phyloP scores from a whole-genome alignment of 2,888 invertebrate genomes.

The Stenichneumon culpator region DNA sequence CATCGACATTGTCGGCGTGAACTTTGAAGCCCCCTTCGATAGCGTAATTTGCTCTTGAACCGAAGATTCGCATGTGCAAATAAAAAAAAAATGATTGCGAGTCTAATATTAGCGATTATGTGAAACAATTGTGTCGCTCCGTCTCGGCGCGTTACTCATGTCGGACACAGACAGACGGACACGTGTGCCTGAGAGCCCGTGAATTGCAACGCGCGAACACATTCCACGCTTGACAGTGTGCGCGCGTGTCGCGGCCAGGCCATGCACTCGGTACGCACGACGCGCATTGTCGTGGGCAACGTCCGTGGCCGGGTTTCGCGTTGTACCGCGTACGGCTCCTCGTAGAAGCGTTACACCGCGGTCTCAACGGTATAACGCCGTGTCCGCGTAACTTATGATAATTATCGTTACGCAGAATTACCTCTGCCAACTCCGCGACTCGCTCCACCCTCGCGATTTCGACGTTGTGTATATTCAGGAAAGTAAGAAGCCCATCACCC shows the following conservation, averaged over 20 bases:
- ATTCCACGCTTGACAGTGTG: constrained; percentile 19
- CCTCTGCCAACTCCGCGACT: constrained; percentile 40
- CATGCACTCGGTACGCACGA: constrained; percentile 56
- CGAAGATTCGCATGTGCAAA: constrained; percentile 2
- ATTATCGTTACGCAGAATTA: constrained; percentile 69
- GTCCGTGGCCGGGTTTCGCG: constrained; percentile 81
- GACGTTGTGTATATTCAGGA: constrained; percentile 20
- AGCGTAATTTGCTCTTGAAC: neutral
- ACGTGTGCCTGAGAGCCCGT: constrained; percentile 36
- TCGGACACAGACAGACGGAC: constrained; percentile 47
- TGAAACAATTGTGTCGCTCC: constrained; percentile 57
- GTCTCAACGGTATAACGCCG: constrained; percentile 53
- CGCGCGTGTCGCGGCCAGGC: neutral
- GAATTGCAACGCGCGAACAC: constrained; percentile 48
- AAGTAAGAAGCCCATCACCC: constrained; percentile 26
- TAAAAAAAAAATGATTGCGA: constrained; percentile 28
- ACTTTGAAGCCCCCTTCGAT: neutral
- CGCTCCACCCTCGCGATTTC: neutral
- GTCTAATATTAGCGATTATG: constrained; percentile 60
- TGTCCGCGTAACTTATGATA: constrained; percentile 62
- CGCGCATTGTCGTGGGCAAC: constrained; percentile 74
- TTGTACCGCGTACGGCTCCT: constrained; percentile 63
- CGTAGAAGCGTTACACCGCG: constrained; percentile 59
- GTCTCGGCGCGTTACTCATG: constrained; percentile 61
- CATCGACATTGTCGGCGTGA: neutral